A percentile compares a stretch with the other conserved stretches of the same genome.
These are phyloP conservation scores for Aspidiotus destructor DNA, from an alignment of 2,888 invertebrate genomes.

Conservation along the genomic window DNA sequence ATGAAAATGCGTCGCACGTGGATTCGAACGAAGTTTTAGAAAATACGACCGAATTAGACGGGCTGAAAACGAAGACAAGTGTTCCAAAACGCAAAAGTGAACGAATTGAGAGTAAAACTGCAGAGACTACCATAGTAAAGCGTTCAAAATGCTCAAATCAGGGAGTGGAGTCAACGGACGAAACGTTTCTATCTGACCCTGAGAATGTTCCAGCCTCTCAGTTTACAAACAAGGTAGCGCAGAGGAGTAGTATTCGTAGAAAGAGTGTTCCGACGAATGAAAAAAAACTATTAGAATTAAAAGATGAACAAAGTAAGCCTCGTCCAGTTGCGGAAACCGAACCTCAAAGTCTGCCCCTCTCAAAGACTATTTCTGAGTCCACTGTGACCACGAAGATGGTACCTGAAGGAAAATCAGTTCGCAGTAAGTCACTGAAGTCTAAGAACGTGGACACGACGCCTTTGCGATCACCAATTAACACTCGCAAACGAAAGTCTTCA, in stretches of 20 bases:
- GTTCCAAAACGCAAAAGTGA: not conserved
- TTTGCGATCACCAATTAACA: not conserved
- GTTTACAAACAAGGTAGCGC: not conserved
- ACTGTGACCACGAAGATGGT: slow-evolving; percentile 1
- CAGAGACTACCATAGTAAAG: not conserved
- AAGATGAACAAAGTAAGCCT: slow-evolving; percentile 6
- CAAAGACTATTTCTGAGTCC: not conserved
- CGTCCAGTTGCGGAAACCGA: not conserved
- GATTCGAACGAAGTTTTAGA: not conserved
- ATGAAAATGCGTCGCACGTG: not conserved
- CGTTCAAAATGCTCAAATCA: not conserved
- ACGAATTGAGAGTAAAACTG: not conserved
- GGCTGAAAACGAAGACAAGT: not conserved
- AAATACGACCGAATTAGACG: not conserved
- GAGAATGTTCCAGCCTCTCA: no score
- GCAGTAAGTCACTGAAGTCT: slow-evolving; percentile 4
- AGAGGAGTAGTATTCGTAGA: not conserved
- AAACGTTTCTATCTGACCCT: no score
- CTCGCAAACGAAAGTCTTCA: slow-evolving; percentile 11
- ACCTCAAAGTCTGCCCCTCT: not conserved
- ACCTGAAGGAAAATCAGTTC: not conserved
- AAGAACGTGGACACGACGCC: not conserved
- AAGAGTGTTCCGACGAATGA: not conserved
- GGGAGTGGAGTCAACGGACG: not conserved
- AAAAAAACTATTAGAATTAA: not conserved